A percentile compares a stretch with the other conserved stretches of the same genome.
phyloP scores from a whole-genome alignment of 30 jellyfish, hydroid and myxozoan genomes.

The Rhopilema esculentum region DNA sequence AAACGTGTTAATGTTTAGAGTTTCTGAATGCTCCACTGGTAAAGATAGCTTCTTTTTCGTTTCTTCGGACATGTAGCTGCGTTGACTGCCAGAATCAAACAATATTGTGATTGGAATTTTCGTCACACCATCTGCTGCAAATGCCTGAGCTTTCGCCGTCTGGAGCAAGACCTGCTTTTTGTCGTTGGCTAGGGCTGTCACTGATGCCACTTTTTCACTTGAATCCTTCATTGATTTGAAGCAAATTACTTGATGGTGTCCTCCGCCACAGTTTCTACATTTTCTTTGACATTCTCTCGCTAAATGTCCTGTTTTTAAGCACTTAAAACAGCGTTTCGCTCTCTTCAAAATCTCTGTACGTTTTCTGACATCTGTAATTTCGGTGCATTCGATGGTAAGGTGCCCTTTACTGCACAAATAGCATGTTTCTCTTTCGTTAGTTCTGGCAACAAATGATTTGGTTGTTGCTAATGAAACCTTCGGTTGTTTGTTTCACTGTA shows the following conservation, averaged over 20 bases:
- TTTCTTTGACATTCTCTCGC: constrained; percentile 26
- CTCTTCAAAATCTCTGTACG: constrained; percentile 14
- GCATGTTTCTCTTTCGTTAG: constrained; percentile 12
- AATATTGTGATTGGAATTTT: neutral
- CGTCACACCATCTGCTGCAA: constrained; percentile 18
- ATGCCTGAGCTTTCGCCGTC: constrained; percentile 43
- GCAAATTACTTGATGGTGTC: constrained; percentile 40
- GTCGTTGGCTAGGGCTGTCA: constrained; percentile 50
- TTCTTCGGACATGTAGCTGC: constrained; percentile 1
- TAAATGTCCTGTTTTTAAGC: constrained; percentile 43
- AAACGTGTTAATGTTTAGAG: constrained; percentile 24
- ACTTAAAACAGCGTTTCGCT: constrained; percentile 61
- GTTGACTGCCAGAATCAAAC: constrained; percentile 36
- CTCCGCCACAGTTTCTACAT: constrained; percentile 12
- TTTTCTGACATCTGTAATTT: constrained; percentile 31
- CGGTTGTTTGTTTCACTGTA: neutral
- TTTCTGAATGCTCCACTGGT: neutral
- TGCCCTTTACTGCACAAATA: constrained; percentile 55
- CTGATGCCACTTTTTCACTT: neutral
- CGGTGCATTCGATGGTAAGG: constrained; percentile 19
- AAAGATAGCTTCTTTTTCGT: neutral
- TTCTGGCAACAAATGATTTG: constrained; percentile 19
- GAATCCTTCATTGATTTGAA: neutral
- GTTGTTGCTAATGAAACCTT: constrained; percentile 6
- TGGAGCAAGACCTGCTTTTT: constrained; percentile 46